Evolutionary conservation across 2,888 invertebrate species (phyloP).

Genomic region (Perithous albicinctus): DNA sequence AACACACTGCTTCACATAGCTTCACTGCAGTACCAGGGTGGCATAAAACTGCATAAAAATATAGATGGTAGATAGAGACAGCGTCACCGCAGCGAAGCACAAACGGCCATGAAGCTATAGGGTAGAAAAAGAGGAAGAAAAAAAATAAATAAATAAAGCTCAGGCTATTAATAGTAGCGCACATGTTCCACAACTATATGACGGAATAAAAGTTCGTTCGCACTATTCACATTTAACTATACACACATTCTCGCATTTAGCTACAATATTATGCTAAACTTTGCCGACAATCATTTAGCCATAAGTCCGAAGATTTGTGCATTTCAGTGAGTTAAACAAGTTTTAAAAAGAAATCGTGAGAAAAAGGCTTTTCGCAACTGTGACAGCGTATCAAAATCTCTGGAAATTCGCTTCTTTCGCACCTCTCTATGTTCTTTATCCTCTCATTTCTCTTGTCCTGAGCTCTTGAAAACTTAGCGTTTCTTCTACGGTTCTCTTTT

Average conservation of each 20-base stretch:
- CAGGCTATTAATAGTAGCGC: constrained; percentile 23
- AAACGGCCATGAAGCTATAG: not conserved
- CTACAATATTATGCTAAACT: not conserved
- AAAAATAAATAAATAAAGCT: too few relatives aligned
- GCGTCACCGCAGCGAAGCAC: not conserved
- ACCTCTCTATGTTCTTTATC: not conserved
- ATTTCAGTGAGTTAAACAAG: too few relatives aligned
- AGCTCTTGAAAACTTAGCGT: not conserved
- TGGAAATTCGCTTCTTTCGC: not conserved
- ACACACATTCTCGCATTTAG: not conserved
- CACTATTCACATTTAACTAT: constrained; percentile 12
- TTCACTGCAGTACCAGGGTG: not conserved
- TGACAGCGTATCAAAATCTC: not conserved
- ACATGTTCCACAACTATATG: not conserved
- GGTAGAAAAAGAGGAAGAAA: constrained; percentile 14
- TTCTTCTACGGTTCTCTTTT: not conserved
- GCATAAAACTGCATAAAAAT: not conserved
- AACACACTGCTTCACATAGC: not conserved
- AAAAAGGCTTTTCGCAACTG: too few relatives aligned
- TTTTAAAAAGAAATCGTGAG: not conserved
- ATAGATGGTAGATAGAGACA: not conserved
- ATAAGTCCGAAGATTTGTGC: constrained; percentile 1
- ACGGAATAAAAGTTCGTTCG: constrained; percentile 19
- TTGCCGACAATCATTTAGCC: not conserved
- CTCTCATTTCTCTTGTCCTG: not conserved